These are phyloP conservation scores for Pseudomyrmex gracilis DNA, from an alignment of 1,140 invertebrate species.

Conservation along the genomic window DNA sequence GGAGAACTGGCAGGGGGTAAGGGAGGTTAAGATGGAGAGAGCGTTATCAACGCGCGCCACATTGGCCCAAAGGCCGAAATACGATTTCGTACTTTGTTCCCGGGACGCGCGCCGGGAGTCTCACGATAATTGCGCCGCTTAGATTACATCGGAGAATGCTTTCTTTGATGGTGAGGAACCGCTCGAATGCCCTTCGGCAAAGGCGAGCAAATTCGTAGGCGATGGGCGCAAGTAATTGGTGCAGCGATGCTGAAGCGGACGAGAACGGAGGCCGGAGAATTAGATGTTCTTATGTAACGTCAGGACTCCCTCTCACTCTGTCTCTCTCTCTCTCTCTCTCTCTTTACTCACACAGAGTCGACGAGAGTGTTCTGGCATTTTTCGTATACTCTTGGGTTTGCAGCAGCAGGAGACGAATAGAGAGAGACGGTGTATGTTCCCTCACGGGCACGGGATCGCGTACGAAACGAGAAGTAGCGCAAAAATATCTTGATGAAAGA, in stretches of 20 bases:
- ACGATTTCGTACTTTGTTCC: slow-evolving; percentile 82
- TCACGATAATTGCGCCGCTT: slow-evolving; percentile 77
- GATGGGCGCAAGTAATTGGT: slow-evolving; percentile 71
- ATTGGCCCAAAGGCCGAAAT: slow-evolving; percentile 82
- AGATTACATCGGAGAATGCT: slow-evolving; percentile 74
- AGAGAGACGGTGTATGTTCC: neutral
- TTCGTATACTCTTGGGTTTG: slow-evolving; percentile 36
- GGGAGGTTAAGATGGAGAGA: slow-evolving; percentile 40
- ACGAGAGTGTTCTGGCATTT: slow-evolving; percentile 20
- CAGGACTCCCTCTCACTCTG: neutral
- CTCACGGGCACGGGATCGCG: neutral
- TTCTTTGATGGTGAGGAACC: slow-evolving; percentile 61
- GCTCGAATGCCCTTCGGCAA: slow-evolving; percentile 63
- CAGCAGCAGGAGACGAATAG: neutral
- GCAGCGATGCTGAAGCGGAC: slow-evolving; percentile 44
- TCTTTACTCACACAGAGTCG: too few species aligned
- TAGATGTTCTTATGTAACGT: slow-evolving; percentile 55
- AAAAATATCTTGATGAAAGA: slow-evolving; percentile 54
- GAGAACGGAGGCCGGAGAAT: slow-evolving; percentile 49
- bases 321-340: too few species aligned
- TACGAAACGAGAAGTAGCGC: slow-evolving; percentile 9
- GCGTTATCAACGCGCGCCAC: slow-evolving; percentile 79
- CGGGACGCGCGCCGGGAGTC: slow-evolving; percentile 26
- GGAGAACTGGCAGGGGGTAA: too few species aligned
- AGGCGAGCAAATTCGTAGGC: slow-evolving; percentile 67